Conservation (phyloP, 2,113 vertebrate species). For the Tylochromis polylepis region DNA sequence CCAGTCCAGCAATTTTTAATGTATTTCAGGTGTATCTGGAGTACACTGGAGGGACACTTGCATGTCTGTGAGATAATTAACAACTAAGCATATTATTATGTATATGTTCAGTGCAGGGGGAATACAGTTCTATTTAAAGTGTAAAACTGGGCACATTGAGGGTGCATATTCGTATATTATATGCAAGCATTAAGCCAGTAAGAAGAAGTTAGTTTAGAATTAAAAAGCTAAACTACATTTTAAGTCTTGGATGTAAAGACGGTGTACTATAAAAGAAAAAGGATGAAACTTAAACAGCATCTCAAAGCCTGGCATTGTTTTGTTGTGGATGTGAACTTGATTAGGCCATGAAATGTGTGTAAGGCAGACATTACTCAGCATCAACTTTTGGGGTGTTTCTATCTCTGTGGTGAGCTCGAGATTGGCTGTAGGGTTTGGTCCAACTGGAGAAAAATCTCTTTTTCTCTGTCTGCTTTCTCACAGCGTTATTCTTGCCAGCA, state of each 20-base stretch:
- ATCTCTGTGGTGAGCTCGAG: background rate
- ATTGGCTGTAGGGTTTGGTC: background rate
- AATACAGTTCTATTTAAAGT: background rate
- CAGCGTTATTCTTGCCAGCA: background rate
- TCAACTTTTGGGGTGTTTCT: background rate
- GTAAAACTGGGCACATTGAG: background rate
- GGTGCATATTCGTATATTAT: background rate
- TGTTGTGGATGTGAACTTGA: background rate
- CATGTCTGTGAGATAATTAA: background rate
- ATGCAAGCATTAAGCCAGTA: background rate
- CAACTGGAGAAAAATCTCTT: background rate
- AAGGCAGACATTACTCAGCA: background rate
- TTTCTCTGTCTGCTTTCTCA: background rate
- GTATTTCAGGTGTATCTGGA: background rate
- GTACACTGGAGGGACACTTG: rapidly evolving
- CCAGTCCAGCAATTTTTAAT: background rate
- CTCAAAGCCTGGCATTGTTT: background rate
- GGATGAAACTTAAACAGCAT: background rate
- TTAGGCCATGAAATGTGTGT: background rate
- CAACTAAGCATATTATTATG: background rate
- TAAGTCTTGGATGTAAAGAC: background rate
- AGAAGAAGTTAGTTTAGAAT: background rate
- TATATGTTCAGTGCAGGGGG: background rate
- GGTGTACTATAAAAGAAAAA: background rate
- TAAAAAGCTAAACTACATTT: background rate